These are phyloP conservation scores for Hydractinia echinata DNA, from an alignment of 30 jellyfish, hydroid and myxozoan genomes.

Conservation along the genomic window DNA sequence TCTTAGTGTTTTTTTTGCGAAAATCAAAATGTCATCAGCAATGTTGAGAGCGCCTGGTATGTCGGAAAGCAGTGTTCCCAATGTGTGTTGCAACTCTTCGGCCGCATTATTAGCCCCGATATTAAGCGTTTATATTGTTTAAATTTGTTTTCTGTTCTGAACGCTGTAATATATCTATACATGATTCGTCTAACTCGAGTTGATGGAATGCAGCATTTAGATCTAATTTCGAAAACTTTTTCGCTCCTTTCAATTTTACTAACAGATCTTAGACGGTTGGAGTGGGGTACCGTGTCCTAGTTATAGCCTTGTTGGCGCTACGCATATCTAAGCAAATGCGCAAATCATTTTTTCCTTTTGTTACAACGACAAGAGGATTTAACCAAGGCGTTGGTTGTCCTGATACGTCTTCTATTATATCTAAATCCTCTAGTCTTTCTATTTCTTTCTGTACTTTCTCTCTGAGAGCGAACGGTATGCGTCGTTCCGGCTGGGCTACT, in stretches of 20 bases:
- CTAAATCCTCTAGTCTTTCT: not conserved
- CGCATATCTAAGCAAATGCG: conserved; percentile 17
- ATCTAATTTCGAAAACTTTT: conserved; percentile 5
- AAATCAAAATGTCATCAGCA: conserved; percentile 1
- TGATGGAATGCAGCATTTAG: conserved; percentile 15
- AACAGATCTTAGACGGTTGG: conserved; percentile 25
- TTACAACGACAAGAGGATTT: not conserved
- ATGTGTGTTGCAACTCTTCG: not conserved
- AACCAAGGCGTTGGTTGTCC: not conserved
- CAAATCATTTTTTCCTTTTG: not conserved
- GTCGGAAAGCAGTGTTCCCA: not conserved
- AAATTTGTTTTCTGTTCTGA: not conserved
- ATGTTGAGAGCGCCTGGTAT: not conserved
- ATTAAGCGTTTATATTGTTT: not conserved
- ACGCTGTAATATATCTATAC: not conserved
- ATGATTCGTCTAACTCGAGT: not conserved
- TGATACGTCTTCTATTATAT: conserved; percentile 15
- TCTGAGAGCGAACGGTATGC: conserved; percentile 6
- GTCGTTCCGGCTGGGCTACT: conserved; percentile 5
- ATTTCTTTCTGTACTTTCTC: not conserved
- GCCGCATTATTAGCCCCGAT: not conserved
- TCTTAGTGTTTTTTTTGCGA: not conserved
- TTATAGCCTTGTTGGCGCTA: conserved; percentile 12
- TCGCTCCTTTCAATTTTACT: not conserved
- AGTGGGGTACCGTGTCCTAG: conserved; percentile 18